A percentile compares a stretch with the other conserved stretches of the same genome.
These are phyloP conservation scores for Aleadryas rufinucha DNA, from an alignment of 2,113 vertebrate genomes.

Conservation along the genomic window DNA sequence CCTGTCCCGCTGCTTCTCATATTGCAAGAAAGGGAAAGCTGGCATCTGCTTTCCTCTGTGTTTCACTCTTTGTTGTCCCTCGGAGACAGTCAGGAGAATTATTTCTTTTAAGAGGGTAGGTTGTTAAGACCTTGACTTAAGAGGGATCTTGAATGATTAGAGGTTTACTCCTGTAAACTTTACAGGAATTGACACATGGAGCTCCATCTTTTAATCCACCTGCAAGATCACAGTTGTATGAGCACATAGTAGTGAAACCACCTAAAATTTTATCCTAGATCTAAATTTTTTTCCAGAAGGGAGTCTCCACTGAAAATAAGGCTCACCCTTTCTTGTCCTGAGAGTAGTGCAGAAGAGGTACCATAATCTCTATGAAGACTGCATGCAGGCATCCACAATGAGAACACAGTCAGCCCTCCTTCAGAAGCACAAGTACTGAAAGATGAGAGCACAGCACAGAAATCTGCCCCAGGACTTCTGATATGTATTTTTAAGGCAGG, in stretches of 20 bases:
- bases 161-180: neutral
- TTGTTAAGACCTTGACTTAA: neutral
- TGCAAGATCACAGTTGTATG: neutral
- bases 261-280: neutral
- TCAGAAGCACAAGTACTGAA: neutral
- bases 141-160: neutral
- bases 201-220: neutral
- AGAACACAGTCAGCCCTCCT: neutral
- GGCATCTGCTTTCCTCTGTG: neutral
- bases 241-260: neutral
- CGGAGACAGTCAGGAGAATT: neutral
- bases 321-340: neutral
- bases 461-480: neutral
- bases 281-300: neutral
- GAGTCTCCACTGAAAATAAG: neutral
- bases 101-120: neutral
- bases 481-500: neutral
- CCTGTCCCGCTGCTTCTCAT: neutral
- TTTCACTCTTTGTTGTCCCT: neutral
- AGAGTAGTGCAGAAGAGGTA: neutral
- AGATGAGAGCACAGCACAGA: neutral
- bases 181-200: neutral
- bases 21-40: neutral
- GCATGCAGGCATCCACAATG: neutral
- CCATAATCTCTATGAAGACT: neutral